phyloP scores from a whole-genome alignment of 2,888 invertebrate species.

The Diplazon laetatorius region DNA sequence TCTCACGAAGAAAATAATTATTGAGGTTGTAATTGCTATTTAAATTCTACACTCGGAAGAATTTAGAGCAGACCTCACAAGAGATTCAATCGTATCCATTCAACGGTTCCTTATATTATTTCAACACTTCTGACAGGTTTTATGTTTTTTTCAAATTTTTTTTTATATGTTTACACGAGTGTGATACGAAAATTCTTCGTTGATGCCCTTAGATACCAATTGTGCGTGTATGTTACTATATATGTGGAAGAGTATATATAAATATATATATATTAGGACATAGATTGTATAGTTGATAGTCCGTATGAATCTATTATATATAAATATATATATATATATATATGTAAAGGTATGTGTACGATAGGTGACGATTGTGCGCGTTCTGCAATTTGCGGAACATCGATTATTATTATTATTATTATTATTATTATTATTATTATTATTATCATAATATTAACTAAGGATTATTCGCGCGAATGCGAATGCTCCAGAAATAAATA shows the following conservation, averaged over 20 bases:
- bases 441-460: slow-evolving; percentile 71
- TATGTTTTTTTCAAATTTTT: too few species aligned
- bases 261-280: slow-evolving; percentile 67
- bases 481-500: slow-evolving; percentile 77
- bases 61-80: not conserved
- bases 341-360: slow-evolving; percentile 67
- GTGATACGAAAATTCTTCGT: slow-evolving; percentile 12
- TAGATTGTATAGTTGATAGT: slow-evolving; percentile 74
- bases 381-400: slow-evolving; percentile 68
- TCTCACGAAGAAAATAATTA: slow-evolving; percentile 1
- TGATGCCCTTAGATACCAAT: slow-evolving; percentile 72
- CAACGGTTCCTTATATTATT: too few species aligned
- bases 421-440: slow-evolving; percentile 72
- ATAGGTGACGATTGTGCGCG: slow-evolving; percentile 67
- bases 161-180: too few species aligned
- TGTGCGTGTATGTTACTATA: slow-evolving; percentile 78
- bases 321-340: slow-evolving; percentile 67
- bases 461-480: slow-evolving; percentile 72
- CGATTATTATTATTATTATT: slow-evolving; percentile 71
- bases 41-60: not conserved
- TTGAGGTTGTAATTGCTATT: not conserved
- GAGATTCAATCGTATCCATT: not conserved
- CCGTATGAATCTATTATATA: slow-evolving; percentile 67
- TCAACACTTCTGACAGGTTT: not conserved
- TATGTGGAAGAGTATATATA: slow-evolving; percentile 67